A percentile compares a stretch with the other conserved stretches of the same genome.
These are phyloP conservation scores for Acanthiza pusilla DNA, from an alignment of 2,797 vertebrate genomes.

Conservation along the genomic window DNA sequence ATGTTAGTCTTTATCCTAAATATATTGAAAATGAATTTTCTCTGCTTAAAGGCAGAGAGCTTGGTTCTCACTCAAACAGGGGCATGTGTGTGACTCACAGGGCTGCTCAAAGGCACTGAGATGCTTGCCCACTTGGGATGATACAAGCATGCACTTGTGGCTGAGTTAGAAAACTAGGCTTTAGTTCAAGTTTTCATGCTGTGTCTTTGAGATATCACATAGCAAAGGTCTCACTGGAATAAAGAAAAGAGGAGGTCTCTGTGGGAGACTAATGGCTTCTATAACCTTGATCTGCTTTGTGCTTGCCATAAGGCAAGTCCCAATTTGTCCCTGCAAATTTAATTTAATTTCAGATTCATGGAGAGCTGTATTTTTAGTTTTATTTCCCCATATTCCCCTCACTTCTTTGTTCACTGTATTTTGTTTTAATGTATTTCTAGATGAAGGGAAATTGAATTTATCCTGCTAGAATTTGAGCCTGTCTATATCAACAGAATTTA, in stretches of 20 bases:
- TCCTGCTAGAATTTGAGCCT: background rate
- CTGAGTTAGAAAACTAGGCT: background rate
- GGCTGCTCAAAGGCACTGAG: background rate
- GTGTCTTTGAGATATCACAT: background rate
- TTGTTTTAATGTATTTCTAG: background rate
- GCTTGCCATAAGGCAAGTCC: background rate
- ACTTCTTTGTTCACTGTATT: background rate
- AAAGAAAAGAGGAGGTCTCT: background rate
- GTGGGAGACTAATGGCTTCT: background rate
- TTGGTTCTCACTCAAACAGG: background rate
- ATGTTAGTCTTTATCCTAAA: background rate
- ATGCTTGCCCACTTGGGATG: background rate
- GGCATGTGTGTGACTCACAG: background rate
- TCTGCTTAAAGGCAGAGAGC: background rate
- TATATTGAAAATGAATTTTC: background rate
- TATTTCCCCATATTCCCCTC: background rate
- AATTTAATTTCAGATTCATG: background rate
- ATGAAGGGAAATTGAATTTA: background rate
- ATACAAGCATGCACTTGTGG: background rate
- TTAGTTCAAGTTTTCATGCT: background rate
- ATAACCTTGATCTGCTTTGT: background rate
- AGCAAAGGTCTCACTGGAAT: background rate
- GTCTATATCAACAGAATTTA: background rate
- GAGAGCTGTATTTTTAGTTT: background rate
- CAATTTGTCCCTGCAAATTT: background rate